Percentiles rank a stretch among this genome's conserved stretches.
phyloP scores from a whole-genome alignment of 2,113 vertebrate genomes.

The Corydoras maculifer region DNA sequence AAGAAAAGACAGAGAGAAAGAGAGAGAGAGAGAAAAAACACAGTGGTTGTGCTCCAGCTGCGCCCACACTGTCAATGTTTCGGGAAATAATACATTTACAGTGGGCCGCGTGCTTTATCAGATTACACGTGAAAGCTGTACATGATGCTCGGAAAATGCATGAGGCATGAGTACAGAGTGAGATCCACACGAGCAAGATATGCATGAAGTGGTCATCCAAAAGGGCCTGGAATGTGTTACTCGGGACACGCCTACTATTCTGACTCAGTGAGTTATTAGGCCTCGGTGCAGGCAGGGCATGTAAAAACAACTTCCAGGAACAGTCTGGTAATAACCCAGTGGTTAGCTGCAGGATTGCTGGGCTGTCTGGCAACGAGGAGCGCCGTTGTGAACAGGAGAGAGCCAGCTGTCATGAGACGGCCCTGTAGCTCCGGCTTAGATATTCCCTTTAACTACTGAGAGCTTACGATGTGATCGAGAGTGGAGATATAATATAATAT shows the following conservation, averaged over 20 bases:
- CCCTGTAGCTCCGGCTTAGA: too few species aligned
- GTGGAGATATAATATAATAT: too few species aligned
- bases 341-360: not conserved
- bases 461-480: too few species aligned
- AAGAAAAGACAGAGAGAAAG: not conserved
- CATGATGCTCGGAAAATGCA: not conserved
- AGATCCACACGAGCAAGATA: not conserved
- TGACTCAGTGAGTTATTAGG: conserved; percentile 25
- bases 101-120: not conserved
- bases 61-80: not conserved
- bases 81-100: conserved; percentile 9
- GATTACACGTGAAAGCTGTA: not conserved
- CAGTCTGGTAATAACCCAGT: conserved; percentile 18
- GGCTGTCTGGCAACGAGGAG: too few species aligned
- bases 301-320: conserved; percentile 36
- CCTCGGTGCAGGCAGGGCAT: conserved; percentile 23
- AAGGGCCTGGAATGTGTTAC: conserved; percentile 33
- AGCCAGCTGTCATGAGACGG: too few species aligned
- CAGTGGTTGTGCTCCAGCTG: conserved; percentile 6
- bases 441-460: too few species aligned
- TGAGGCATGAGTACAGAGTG: too few species aligned
- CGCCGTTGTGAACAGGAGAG: too few species aligned
- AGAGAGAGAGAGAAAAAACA: not conserved
- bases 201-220: conserved; percentile 3
- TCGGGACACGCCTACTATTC: conserved; percentile 18